Evolutionary conservation across 2,113 vertebrate genomes (phyloP).

Genomic region (Chaenogobius annularis): DNA sequence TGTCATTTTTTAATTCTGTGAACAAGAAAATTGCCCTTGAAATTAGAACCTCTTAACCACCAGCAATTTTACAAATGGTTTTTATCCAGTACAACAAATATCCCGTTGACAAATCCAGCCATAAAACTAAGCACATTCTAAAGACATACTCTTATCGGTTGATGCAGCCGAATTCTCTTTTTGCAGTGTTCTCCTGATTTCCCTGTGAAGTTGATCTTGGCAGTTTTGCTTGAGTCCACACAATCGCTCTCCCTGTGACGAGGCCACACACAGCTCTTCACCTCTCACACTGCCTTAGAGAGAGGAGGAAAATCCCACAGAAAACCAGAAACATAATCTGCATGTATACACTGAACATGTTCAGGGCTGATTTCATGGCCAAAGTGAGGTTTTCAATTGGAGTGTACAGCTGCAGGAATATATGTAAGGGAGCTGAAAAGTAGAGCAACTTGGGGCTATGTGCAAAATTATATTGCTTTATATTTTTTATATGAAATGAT

Average conservation of each 20-base stretch:
- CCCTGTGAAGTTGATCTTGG: background rate
- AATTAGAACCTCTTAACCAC: too few relatives aligned
- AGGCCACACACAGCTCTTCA: background rate
- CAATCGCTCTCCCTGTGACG: background rate
- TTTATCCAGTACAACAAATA: too few relatives aligned
- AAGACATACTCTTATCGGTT: too few relatives aligned
- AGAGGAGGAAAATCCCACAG: background rate
- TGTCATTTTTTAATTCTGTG: too few relatives aligned
- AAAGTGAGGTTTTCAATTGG: background rate
- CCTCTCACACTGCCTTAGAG: background rate
- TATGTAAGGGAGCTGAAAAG: background rate
- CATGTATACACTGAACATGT: background rate
- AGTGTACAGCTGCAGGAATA: background rate
- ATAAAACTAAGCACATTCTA: too few relatives aligned
- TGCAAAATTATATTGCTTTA: too few relatives aligned
- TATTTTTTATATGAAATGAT: too few relatives aligned
- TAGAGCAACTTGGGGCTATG: too few relatives aligned
- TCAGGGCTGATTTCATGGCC: background rate
- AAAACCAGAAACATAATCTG: slow-evolving; percentile 1
- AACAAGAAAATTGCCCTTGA: too few relatives aligned
- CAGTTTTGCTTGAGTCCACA: background rate
- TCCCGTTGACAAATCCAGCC: too few relatives aligned
- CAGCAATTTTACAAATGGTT: too few relatives aligned
- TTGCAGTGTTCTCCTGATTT: background rate
- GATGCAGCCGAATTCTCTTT: background rate